Evolutionary conservation across 2,888 invertebrate species (phyloP).

Genomic region (Limenitis camilla): DNA sequence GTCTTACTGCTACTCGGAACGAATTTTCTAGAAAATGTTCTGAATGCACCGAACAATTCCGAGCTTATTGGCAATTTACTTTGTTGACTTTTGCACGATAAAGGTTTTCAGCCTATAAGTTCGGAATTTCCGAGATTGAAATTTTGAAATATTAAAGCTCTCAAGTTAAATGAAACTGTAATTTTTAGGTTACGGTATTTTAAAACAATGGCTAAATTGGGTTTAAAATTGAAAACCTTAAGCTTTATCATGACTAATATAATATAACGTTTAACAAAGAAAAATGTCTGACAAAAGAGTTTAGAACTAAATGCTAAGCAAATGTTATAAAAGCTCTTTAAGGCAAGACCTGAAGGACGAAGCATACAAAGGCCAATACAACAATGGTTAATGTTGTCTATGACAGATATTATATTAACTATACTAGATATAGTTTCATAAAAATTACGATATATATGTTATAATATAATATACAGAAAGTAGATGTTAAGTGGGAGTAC

Average conservation of each 20-base stretch:
- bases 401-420: too few relatives aligned
- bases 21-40: conserved; percentile 3
- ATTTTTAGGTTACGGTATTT: not conserved
- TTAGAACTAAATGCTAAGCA: too few relatives aligned
- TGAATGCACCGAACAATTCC: conserved; percentile 5
- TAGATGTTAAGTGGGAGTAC: too few relatives aligned
- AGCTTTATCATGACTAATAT: too few relatives aligned
- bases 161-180: not conserved
- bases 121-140: not conserved
- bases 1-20: conserved; percentile 2
- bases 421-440: too few relatives aligned
- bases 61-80: conserved; percentile 13
- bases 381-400: conserved; percentile 3
- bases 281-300: too few relatives aligned
- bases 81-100: not conserved
- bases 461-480: too few relatives aligned
- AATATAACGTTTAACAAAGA: too few relatives aligned
- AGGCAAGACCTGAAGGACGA: not conserved
- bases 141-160: not conserved
- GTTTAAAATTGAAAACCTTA: not conserved
- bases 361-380: conserved; percentile 1
- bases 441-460: too few relatives aligned
- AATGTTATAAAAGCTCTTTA: not conserved
- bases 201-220: not conserved
- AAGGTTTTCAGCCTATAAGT: not conserved